Percentiles rank a stretch among this genome's conserved stretches.
These are phyloP conservation scores for Aleiodes testaceus DNA, from an alignment of 2,888 invertebrate species.

Conservation along the genomic window DNA sequence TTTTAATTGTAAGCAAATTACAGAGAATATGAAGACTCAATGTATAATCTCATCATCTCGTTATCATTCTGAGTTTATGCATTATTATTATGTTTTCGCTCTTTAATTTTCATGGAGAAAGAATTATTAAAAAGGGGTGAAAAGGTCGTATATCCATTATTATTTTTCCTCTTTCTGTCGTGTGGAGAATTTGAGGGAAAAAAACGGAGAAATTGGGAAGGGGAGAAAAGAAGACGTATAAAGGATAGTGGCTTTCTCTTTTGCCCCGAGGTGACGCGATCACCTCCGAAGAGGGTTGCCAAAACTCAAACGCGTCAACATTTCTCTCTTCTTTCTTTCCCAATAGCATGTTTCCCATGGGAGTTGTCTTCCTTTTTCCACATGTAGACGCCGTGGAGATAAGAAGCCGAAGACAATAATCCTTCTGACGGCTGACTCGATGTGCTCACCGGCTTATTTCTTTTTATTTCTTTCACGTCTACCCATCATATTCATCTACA, in stretches of 20 bases:
- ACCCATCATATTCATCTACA: background rate
- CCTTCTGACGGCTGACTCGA: constrained; percentile 70
- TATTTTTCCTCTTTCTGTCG: background rate
- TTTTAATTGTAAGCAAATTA: constrained; percentile 60
- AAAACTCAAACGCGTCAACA: constrained; percentile 39
- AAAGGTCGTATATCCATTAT: background rate
- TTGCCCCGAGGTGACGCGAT: constrained; percentile 40
- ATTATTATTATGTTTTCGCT: background rate
- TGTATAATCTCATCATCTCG: constrained; percentile 28
- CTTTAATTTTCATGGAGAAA: background rate
- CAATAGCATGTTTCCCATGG: constrained; percentile 11
- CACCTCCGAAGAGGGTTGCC: constrained; percentile 19
- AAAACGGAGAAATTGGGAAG: background rate
- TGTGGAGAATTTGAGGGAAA: background rate
- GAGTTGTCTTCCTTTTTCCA: constrained; percentile 18
- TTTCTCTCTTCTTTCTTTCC: constrained; percentile 49
- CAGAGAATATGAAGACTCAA: constrained; percentile 27
- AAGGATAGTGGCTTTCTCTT: constrained; percentile 36
- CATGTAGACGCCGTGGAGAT: constrained; percentile 58
- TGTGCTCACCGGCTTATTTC: constrained; percentile 68
- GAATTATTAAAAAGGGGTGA: background rate
- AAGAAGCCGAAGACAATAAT: constrained; percentile 72
- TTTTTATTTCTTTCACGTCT: constrained; percentile 27
- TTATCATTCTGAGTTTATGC: constrained; percentile 17
- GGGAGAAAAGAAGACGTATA: constrained; percentile 43